These are phyloP conservation scores for Lytechinus variegatus DNA, from an alignment of 35 echinoderm and acorn worm genomes.

Conservation along the genomic window DNA sequence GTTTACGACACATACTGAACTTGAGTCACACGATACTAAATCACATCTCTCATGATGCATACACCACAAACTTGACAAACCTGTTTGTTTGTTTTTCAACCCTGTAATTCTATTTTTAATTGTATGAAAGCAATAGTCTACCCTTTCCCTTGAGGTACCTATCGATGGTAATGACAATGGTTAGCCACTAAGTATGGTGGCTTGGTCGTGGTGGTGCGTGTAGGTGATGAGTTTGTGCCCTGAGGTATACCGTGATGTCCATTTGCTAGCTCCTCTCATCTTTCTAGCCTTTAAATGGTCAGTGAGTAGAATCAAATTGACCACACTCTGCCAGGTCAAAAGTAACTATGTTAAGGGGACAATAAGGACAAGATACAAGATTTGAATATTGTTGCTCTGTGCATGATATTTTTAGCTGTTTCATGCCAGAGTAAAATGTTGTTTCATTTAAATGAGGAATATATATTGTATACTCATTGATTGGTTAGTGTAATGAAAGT, in stretches of 20 bases:
- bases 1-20: neutral
- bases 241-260: neutral
- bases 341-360: neutral
- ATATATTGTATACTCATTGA: neutral
- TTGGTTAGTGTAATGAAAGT: neutral
- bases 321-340: neutral
- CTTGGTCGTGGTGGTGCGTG: neutral
- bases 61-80: neutral
- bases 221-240: neutral
- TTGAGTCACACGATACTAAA: neutral
- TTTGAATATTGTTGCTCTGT: neutral
- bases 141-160: neutral
- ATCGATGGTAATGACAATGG: neutral
- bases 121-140: neutral
- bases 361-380: neutral
- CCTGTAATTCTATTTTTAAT: neutral
- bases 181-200: neutral
- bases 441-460: neutral
- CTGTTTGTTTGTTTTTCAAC: neutral
- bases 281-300: neutral
- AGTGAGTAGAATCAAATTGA: neutral
- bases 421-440: neutral
- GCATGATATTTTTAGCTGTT: neutral
- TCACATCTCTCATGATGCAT: neutral
- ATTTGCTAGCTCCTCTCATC: neutral